Evolutionary conservation across 64 coral and sea anemone species (phyloP).

Genomic region (Catalaphyllia jardinei): DNA sequence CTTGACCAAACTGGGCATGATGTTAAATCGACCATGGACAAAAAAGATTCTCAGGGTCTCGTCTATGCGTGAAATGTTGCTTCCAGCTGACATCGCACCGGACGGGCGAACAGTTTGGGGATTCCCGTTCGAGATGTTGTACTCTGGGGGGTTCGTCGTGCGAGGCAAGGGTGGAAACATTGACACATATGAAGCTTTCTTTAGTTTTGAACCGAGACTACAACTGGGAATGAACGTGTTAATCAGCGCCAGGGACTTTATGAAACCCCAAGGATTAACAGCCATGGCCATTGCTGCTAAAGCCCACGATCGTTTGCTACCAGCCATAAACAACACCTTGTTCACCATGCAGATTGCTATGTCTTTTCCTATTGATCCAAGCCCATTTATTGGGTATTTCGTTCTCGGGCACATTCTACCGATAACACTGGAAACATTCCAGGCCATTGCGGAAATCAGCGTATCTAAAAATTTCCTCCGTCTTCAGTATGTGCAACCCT

Average conservation of each 20-base stretch:
- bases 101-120: constrained; percentile 46
- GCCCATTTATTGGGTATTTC: constrained; percentile 27
- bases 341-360: constrained; percentile 18
- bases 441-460: too few species aligned
- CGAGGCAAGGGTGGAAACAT: constrained; percentile 40
- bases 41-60: constrained; percentile 54
- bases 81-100: constrained; percentile 29
- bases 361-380: constrained; percentile 27
- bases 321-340: constrained; percentile 42
- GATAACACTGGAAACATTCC: too few species aligned
- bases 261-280: constrained; percentile 1
- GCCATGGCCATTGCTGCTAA: constrained; percentile 41
- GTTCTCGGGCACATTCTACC: too few species aligned
- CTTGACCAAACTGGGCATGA: constrained; percentile 37
- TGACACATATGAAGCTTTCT: constrained; percentile 4
- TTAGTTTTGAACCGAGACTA: constrained; percentile 20
- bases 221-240: constrained; percentile 58
- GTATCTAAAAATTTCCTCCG: too few species aligned
- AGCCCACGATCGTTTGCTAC: constrained; percentile 22
- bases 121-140: constrained; percentile 62
- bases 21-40: constrained; percentile 56
- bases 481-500: too few species aligned
- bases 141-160: constrained; percentile 30
- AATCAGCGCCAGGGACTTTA: constrained; percentile 34
- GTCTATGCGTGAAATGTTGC: constrained; percentile 40